A percentile compares a stretch with the other conserved stretches of the same genome.
Conservation (phyloP, 2,113 vertebrate species). For the Aphyosemion australe region DNA sequence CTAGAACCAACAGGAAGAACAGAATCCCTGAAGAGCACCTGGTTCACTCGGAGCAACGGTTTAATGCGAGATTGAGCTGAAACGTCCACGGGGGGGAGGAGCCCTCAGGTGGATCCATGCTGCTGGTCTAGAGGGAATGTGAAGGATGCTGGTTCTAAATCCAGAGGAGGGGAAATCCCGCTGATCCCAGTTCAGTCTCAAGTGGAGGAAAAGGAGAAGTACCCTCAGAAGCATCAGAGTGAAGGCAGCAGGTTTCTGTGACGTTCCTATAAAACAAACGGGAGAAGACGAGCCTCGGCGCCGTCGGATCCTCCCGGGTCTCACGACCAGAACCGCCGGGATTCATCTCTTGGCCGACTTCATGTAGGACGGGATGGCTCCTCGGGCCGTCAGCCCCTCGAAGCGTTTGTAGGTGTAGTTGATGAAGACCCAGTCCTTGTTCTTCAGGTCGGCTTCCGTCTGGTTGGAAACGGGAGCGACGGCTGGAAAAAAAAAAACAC, state of each 20-base stretch:
- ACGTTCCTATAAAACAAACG: constrained; percentile 35
- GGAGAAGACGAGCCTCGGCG: constrained; percentile 16
- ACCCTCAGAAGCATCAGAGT: constrained; percentile 39
- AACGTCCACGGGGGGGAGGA: background rate
- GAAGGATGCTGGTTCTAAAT: constrained; percentile 49
- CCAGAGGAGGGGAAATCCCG: constrained; percentile 14
- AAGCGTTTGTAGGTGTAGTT: constrained; percentile 99
- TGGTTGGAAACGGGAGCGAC: constrained; percentile 83
- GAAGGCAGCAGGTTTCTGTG: constrained; percentile 39
- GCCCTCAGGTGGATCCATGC: constrained; percentile 38
- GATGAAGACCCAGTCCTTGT: constrained; percentile 99
- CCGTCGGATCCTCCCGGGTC: background rate
- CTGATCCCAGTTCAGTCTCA: constrained; percentile 16
- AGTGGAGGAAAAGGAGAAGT: constrained; percentile 31
- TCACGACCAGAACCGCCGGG: background rate
- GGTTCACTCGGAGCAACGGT: constrained; percentile 28
- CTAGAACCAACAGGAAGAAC: constrained; percentile 13
- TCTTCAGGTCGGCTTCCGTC: constrained; percentile 93
- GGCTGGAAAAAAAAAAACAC: background rate
- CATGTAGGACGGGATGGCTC: constrained; percentile 97
- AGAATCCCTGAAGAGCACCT: constrained; percentile 65
- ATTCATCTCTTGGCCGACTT: constrained; percentile 89
- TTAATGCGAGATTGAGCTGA: constrained; percentile 18
- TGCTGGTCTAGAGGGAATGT: constrained; percentile 58
- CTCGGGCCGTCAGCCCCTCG: constrained; percentile 93